Base-by-base conservation (phyloP, 2,797 vertebrate species). In the Trematocara caparti region DNA sequence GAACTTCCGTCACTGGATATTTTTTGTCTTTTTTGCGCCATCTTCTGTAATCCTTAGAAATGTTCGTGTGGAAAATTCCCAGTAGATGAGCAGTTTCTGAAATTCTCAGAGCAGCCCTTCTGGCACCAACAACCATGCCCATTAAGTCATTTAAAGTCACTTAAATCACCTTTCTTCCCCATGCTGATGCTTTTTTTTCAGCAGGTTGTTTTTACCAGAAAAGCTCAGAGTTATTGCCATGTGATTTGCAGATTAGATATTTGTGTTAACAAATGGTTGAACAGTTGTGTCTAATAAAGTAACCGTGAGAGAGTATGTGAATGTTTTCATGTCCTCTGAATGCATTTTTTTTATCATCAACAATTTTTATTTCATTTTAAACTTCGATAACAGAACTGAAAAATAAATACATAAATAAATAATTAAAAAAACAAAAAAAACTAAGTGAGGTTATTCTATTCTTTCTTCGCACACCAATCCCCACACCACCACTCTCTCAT, bases 361-460 rank as follows among this genome's bases (percentile, higher is more conserved):
- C n/a, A 50, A 50, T 11, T 50, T 50, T 21, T 50, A 6, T 50
- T 50, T 50, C 1, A 50, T 50, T 50, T 50, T 21, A 21, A 49
- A 49, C 9, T 21, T 49, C 3, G 2, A 49, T 49, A 49, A 49
- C 48, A 49, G 48, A 49, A 49, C 48, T 0, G 0, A 49, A 49
- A 49, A 19, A 49, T 49, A 11, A 49, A 49, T 49, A 24, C 24
- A 24, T 24, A 24, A 24, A 24, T 24, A 24, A 24, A 24, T 49
- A 49, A 49, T 49, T 0, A 1, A 19, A 19, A 48, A n/a, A 19
- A 14, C 3, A 2, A 1, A 2, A 2, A 47, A n/a, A 2, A 8
- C 8, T n/a, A 48, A n/a, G 9, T 0, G n/a, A 19, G 48, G 0
- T 19, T 49, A 11, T 49, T 0, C 48, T 49, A 49, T 19, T 49